phyloP scores from a whole-genome alignment of 2,888 invertebrate species.

The Clusia tigrina region DNA sequence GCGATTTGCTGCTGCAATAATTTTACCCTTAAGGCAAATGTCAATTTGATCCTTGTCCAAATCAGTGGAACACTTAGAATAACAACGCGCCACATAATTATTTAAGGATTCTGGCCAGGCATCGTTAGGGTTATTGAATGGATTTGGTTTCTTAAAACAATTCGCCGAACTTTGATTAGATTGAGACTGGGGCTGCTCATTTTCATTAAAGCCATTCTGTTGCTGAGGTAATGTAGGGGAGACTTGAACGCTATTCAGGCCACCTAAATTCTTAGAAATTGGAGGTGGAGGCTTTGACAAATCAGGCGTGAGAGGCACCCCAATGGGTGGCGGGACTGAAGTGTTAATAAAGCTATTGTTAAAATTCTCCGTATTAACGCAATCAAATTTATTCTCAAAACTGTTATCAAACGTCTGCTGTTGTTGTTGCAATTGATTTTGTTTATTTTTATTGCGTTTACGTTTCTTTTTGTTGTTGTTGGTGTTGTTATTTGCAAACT shows the following conservation, averaged over 20 bases:
- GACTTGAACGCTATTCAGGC: neutral
- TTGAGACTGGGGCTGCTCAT: constrained; percentile 15
- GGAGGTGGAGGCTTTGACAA: constrained; percentile 61
- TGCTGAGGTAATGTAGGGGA: constrained; percentile 6
- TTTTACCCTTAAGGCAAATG: constrained; percentile 91
- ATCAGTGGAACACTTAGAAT: constrained; percentile 85
- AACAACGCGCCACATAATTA: constrained; percentile 91
- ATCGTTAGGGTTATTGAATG: constrained; percentile 69
- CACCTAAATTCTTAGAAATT: constrained; percentile 31
- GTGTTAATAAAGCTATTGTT: constrained; percentile 37
- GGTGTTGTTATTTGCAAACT: constrained; percentile 61
- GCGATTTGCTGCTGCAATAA: constrained; percentile 88
- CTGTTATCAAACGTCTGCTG: constrained; percentile 33
- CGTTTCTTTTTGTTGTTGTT: constrained; percentile 77
- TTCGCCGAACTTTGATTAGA: constrained; percentile 34
- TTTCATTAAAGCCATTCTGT: constrained; percentile 17
- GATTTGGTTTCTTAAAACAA: constrained; percentile 58
- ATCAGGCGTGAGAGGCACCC: constrained; percentile 45
- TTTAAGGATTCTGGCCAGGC: constrained; percentile 82
- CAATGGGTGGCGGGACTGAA: constrained; percentile 62
- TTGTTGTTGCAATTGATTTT: constrained; percentile 59
- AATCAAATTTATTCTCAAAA: neutral
- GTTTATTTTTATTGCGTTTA: constrained; percentile 74
- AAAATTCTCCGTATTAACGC: constrained; percentile 4
- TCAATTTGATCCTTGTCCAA: constrained; percentile 95